Conservation (phyloP, 2,888 invertebrate genomes). For the Polyommatus iphigenia region DNA sequence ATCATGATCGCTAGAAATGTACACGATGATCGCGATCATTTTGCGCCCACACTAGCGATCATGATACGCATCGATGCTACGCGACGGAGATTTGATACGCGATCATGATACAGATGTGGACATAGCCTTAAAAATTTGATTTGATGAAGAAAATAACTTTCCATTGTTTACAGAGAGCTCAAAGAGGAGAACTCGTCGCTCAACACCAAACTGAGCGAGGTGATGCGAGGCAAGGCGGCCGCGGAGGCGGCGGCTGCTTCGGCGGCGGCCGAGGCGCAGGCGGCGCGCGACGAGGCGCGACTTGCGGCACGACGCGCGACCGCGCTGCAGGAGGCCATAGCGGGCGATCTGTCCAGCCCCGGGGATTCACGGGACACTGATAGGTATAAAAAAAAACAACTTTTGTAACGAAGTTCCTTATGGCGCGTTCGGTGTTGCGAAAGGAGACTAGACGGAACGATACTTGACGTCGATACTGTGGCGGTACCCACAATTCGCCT, state of each 20-base stretch:
- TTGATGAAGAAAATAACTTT: not conserved
- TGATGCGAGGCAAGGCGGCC: conserved; percentile 85
- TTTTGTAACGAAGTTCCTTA: too few relatives aligned
- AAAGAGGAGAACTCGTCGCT: conserved; percentile 88
- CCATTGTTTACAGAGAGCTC: conserved; percentile 78
- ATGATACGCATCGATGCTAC: too few relatives aligned
- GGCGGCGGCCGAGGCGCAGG: conserved; percentile 85
- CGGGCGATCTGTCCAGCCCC: conserved; percentile 88
- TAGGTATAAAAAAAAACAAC: conserved; percentile 63
- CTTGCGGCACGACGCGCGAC: conserved; percentile 94
- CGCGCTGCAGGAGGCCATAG: conserved; percentile 95
- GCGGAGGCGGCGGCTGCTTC: conserved; percentile 87
- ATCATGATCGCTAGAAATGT: too few relatives aligned
- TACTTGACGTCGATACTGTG: too few relatives aligned
- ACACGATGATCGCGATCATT: too few relatives aligned
- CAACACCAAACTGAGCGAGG: conserved; percentile 87
- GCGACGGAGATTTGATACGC: too few relatives aligned
- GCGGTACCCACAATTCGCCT: too few relatives aligned
- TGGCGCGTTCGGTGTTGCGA: too few relatives aligned
- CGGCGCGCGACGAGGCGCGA: conserved; percentile 89
- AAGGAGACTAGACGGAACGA: too few relatives aligned
- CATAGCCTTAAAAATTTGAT: too few relatives aligned
- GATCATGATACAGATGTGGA: too few relatives aligned
- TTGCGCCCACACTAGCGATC: too few relatives aligned
- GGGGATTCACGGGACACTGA: conserved; percentile 81